A percentile compares a stretch with the other conserved stretches of the same genome.
These are phyloP conservation scores for Sycophaga agraensis DNA, from an alignment of 1,140 invertebrate genomes.

Conservation along the genomic window DNA sequence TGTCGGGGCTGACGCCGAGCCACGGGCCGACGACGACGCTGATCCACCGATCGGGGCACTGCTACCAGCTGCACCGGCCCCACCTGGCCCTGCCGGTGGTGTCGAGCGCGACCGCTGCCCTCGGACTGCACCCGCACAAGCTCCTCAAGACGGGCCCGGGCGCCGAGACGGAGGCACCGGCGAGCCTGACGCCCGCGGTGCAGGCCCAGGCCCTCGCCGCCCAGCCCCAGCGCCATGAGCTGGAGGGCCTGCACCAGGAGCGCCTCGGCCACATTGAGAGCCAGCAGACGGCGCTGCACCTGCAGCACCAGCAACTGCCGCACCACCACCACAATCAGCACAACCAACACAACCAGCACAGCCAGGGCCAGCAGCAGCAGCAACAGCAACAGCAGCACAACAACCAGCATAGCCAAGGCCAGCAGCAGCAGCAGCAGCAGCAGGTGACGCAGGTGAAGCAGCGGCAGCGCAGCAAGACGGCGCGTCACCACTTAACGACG, in stretches of 20 bases:
- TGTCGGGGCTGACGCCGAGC: conserved; percentile 47
- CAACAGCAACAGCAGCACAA: conserved; percentile 55
- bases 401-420: conserved; percentile 42
- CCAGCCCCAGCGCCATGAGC: conserved; percentile 25
- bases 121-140: conserved; percentile 11
- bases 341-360: conserved; percentile 43
- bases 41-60: conserved; percentile 51
- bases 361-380: conserved; percentile 38
- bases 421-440: conserved; percentile 53
- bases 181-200: conserved; percentile 42
- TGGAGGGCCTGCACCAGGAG: conserved; percentile 30
- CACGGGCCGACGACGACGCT: conserved; percentile 45
- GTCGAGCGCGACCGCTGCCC: conserved; percentile 2
- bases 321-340: conserved; percentile 44
- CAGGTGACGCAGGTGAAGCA: conserved; percentile 23
- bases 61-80: conserved; percentile 54
- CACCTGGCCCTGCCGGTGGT: conserved; percentile 44
- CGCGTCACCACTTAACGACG: conserved; percentile 39
- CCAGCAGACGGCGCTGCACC: no score
- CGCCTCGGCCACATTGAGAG: no score
- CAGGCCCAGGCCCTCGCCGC: conserved; percentile 57
- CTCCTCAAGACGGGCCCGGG: conserved; percentile 17
- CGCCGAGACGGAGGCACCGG: conserved; percentile 10
- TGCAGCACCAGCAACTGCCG: conserved; percentile 46
- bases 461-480: conserved; percentile 29